These are phyloP conservation scores for Pteropus alecto DNA, from an alignment of 2,113 vertebrate genomes.

Conservation along the genomic window DNA sequence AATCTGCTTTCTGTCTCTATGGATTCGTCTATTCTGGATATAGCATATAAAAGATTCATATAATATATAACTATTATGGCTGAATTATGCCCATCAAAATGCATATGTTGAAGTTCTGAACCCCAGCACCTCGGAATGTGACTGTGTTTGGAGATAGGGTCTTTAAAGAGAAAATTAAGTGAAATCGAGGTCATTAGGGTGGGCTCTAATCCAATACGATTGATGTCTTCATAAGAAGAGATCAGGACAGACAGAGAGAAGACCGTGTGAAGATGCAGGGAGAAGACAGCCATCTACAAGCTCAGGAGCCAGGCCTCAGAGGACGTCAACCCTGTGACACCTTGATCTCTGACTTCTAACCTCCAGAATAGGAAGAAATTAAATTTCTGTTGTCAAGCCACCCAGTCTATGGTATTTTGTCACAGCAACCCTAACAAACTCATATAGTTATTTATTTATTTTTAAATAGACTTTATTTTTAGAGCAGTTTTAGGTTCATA, in stretches of 20 bases:
- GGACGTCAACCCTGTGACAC: no score
- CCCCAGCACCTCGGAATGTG: not conserved
- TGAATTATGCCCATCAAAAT: not conserved
- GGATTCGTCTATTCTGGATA: not conserved
- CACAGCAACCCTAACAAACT: not conserved
- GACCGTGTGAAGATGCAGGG: not conserved
- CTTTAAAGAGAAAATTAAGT: not conserved
- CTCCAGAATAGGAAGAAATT: not conserved
- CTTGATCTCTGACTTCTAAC: not conserved
- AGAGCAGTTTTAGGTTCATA: not conserved
- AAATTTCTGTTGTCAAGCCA: not conserved
- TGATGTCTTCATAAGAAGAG: not conserved
- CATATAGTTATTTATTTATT: not conserved
- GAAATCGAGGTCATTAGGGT: not conserved
- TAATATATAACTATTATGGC: not conserved
- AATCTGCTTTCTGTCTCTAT: not conserved
- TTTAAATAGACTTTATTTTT: not conserved
- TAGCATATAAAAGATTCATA: not conserved
- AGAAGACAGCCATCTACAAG: not conserved
- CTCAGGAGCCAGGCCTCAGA: not conserved
- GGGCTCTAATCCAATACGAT: not conserved
- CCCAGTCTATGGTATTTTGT: no score
- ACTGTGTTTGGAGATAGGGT: not conserved
- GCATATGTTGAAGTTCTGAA: not conserved
- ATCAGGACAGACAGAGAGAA: not conserved